Evolutionary conservation across 2,113 vertebrate genomes (phyloP).

Genomic region (Grantiella picta): DNA sequence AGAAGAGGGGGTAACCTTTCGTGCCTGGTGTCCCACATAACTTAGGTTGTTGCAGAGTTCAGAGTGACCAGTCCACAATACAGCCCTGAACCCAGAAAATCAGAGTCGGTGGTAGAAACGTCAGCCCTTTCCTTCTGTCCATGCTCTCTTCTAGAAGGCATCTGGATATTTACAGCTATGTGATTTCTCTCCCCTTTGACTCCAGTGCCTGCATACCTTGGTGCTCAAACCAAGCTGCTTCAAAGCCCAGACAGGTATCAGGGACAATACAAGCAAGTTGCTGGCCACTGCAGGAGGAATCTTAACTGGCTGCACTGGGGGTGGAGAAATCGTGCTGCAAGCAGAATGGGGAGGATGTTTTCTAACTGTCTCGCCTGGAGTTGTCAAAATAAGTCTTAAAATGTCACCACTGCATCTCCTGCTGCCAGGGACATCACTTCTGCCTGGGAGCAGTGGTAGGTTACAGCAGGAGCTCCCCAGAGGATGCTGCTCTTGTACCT

Average conservation of each 20-base stretch:
- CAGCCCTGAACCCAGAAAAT: background rate
- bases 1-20: background rate
- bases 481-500: background rate
- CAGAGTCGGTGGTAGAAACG: background rate
- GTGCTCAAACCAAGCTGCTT: background rate
- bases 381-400: background rate
- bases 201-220: background rate
- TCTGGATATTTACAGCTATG: background rate
- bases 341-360: background rate
- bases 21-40: fast-evolving
- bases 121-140: background rate
- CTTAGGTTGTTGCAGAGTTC: background rate
- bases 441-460: background rate
- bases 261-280: background rate
- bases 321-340: background rate
- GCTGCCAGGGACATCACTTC: background rate
- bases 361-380: background rate
- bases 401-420: background rate
- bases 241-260: background rate
- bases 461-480: background rate
- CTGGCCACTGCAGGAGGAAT: background rate
- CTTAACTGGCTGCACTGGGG: fast-evolving
- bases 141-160: background rate
- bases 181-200: background rate
- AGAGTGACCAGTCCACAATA: background rate